Percentiles rank a stretch among this genome's conserved stretches.
phyloP scores from a whole-genome alignment of 1,140 invertebrate genomes.

The Delia radicum region DNA sequence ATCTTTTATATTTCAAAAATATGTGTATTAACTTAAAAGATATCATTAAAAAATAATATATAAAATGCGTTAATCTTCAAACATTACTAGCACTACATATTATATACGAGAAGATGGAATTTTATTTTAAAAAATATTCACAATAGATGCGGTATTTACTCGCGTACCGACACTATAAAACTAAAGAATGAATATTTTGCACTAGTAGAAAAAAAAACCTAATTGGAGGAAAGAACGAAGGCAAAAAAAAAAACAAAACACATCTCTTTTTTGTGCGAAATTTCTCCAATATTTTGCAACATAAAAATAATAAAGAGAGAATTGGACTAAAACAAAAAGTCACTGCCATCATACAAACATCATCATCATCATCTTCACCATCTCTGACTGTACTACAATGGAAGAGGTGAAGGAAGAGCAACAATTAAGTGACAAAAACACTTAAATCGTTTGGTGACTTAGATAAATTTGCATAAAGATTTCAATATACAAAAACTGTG shows the following conservation, averaged over 20 bases:
- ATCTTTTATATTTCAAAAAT: neutral
- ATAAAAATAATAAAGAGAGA: neutral
- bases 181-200: neutral
- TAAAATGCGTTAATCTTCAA: neutral
- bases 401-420: no score
- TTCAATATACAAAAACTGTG: no score
- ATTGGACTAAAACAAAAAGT: neutral
- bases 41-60: neutral
- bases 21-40: neutral
- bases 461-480: no score
- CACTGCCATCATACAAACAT: no score
- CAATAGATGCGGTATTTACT: conserved; percentile 36
- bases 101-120: neutral
- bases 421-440: no score
- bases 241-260: neutral
- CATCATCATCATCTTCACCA: no score
- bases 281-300: conserved; percentile 4
- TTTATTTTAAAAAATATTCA: conserved; percentile 3
- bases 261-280: neutral
- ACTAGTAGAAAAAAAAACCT: neutral
- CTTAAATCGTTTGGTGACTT: no score
- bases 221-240: neutral
- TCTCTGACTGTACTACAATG: no score
- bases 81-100: neutral
- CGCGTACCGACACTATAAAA: neutral